Conservation (phyloP, 2,888 invertebrate genomes). For the Heliconius ismenius region DNA sequence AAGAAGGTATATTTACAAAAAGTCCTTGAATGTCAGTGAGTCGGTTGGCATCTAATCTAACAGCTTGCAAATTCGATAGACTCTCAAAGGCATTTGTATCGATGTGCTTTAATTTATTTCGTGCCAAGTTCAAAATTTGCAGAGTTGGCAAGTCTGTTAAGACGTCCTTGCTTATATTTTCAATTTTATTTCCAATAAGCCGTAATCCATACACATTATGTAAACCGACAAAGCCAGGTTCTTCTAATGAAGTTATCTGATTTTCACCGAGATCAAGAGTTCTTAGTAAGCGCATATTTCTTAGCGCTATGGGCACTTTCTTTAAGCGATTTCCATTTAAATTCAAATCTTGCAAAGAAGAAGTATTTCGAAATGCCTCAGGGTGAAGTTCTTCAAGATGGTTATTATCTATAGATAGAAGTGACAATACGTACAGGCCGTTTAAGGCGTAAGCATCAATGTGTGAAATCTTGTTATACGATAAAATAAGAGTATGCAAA, state of each 20-base stretch:
- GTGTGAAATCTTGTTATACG: constrained; percentile 91
- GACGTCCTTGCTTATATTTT: constrained; percentile 89
- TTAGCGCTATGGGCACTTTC: constrained; percentile 89
- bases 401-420: constrained; percentile 93
- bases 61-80: constrained; percentile 90
- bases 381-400: constrained; percentile 91
- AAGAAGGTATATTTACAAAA: constrained; percentile 90
- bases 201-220: constrained; percentile 92
- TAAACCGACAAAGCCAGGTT: constrained; percentile 91
- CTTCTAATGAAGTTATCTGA: constrained; percentile 89
- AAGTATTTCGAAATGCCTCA: constrained; percentile 94
- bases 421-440: constrained; percentile 92
- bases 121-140: constrained; percentile 93
- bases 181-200: constrained; percentile 93
- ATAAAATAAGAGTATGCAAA: constrained; percentile 92
- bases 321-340: constrained; percentile 92
- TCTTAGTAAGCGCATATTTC: constrained; percentile 91
- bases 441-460: constrained; percentile 93
- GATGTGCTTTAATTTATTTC: constrained; percentile 89
- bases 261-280: constrained; percentile 96
- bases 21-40: constrained; percentile 91
- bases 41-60: constrained; percentile 92
- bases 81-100: constrained; percentile 91
- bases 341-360: constrained; percentile 93
- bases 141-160: constrained; percentile 90